Conservation (phyloP, 2,113 vertebrate genomes). For the Turnix velox region DNA sequence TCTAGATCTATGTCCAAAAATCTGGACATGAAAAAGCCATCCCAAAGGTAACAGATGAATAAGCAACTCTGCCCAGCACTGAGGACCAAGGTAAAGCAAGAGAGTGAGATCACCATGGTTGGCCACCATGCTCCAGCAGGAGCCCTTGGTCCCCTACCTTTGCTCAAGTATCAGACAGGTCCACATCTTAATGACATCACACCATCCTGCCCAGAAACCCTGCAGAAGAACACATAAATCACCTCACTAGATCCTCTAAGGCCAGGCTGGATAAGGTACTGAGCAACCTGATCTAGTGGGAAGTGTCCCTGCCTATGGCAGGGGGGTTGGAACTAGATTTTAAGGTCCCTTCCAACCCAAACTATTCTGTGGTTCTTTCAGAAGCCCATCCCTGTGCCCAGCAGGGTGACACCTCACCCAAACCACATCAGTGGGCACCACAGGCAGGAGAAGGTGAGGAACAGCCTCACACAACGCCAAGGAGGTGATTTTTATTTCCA, state of each 20-base stretch:
- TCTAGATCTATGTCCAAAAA: not conserved
- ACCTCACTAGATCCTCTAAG: not conserved
- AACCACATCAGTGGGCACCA: fast-evolving
- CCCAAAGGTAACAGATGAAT: not conserved
- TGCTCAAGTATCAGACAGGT: fast-evolving
- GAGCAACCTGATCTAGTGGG: too few species aligned
- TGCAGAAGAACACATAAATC: not conserved
- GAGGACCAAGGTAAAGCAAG: not conserved
- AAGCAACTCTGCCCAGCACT: not conserved
- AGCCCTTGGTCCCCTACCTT: not conserved
- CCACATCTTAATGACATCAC: not conserved
- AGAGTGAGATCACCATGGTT: not conserved
- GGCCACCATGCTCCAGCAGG: not conserved
- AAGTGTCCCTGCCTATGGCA: too few species aligned
- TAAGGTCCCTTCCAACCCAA: too few species aligned
- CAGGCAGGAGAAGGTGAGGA: not conserved
- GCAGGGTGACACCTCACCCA: not conserved
- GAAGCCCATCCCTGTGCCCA: not conserved
- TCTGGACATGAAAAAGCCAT: not conserved
- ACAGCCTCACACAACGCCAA: fast-evolving
- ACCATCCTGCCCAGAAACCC: not conserved
- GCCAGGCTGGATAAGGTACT: too few species aligned
- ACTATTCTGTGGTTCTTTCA: too few species aligned
- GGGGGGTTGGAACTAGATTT: too few species aligned
- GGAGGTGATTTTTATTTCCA: too few species aligned